A percentile compares a stretch with the other conserved stretches of the same genome.
phyloP scores from a whole-genome alignment of 2,113 vertebrate species.

The Callocephalon fimbriatum region DNA sequence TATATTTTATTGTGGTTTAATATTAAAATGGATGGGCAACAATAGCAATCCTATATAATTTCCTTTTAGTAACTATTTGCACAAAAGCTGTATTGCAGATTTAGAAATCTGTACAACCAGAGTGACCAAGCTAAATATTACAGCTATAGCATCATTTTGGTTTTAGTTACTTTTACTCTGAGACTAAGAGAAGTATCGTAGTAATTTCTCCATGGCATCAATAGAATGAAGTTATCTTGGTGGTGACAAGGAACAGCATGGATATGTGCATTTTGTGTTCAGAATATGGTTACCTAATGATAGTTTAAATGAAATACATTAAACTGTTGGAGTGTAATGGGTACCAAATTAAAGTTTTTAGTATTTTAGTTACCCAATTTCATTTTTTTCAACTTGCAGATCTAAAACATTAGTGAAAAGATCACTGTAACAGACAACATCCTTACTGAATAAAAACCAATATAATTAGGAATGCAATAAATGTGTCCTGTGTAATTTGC shows the following conservation, averaged over 20 bases:
- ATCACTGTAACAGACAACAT: neutral
- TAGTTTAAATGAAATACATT: neutral
- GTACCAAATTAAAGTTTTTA: neutral
- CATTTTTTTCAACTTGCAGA: neutral
- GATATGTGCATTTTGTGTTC: neutral
- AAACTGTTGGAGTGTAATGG: neutral
- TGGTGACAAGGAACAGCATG: neutral
- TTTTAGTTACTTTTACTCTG: neutral
- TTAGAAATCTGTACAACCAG: conserved; percentile 9
- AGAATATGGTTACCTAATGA: neutral
- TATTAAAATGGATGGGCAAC: neutral
- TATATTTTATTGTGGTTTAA: neutral
- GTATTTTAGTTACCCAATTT: neutral
- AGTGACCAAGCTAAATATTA: neutral
- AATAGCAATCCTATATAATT: neutral
- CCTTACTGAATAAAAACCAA: neutral
- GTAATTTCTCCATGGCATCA: neutral
- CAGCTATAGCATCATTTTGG: neutral
- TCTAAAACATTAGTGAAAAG: conserved; percentile 17
- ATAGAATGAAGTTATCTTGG: neutral
- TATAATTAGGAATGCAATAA: neutral
- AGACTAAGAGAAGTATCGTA: neutral
- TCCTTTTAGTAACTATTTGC: conserved; percentile 6
- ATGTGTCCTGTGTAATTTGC: neutral
- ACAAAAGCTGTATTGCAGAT: neutral